These are phyloP conservation scores for Myotis lucifugus DNA, from an alignment of 2,113 vertebrate genomes.

Conservation along the genomic window DNA sequence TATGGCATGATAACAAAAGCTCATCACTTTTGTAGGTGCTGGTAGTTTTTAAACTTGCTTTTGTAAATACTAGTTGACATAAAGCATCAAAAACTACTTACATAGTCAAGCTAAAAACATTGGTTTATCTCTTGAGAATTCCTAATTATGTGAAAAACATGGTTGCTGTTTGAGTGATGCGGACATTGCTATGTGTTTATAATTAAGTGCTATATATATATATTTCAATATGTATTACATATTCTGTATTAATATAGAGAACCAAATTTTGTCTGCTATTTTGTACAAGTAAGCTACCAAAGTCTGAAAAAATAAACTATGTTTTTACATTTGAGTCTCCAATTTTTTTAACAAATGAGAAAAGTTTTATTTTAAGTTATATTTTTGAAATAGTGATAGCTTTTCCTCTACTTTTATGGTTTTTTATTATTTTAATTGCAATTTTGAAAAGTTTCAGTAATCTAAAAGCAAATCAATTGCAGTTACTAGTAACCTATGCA, in stretches of 20 bases:
- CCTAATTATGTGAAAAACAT: conserved; percentile 49
- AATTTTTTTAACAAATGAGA: conserved; percentile 71
- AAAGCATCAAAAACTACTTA: conserved; percentile 77
- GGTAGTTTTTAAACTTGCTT: conserved; percentile 80
- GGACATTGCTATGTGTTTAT: conserved; percentile 77
- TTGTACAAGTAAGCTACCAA: conserved; percentile 72
- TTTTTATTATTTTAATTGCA: conserved; percentile 37
- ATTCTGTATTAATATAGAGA: conserved; percentile 71
- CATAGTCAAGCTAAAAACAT: conserved; percentile 77
- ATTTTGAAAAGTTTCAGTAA: conserved; percentile 24
- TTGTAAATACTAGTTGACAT: conserved; percentile 80
- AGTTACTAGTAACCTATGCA: background rate
- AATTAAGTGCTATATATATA: conserved; percentile 68
- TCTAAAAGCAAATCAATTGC: conserved; percentile 26
- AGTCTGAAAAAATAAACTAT: conserved; percentile 76
- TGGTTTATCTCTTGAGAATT: conserved; percentile 75
- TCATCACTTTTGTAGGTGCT: conserved; percentile 79
- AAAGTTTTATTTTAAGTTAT: conserved; percentile 57
- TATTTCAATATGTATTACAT: conserved; percentile 71
- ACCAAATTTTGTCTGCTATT: conserved; percentile 75
- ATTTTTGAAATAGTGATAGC: conserved; percentile 62
- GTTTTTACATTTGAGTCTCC: conserved; percentile 78
- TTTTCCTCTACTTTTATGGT: background rate
- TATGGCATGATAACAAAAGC: conserved; percentile 83
- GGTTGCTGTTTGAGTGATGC: conserved; percentile 69